These are phyloP conservation scores for Accipiter superciliosus DNA, from an alignment of 2,797 vertebrate species.

Conservation along the genomic window DNA sequence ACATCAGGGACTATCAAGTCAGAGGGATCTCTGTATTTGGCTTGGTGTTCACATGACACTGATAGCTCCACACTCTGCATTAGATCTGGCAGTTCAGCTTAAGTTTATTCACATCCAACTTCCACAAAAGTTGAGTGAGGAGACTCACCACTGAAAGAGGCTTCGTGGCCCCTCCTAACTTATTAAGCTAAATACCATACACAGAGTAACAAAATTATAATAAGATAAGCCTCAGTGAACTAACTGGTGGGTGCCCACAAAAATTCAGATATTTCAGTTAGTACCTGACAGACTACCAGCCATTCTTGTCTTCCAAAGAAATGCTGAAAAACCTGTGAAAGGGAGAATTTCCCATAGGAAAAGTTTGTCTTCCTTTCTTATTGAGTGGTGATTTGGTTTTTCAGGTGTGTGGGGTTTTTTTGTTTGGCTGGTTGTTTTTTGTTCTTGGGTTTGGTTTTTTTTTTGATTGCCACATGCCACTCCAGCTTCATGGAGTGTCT, in stretches of 20 bases:
- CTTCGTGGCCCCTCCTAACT: neutral
- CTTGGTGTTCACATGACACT: neutral
- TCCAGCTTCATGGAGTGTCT: neutral
- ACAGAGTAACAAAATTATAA: neutral
- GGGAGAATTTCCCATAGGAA: neutral
- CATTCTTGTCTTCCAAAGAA: neutral
- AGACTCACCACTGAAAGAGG: neutral
- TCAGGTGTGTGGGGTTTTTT: fast-evolving
- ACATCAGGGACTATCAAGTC: neutral
- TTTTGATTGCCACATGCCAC: neutral
- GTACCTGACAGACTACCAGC: neutral
- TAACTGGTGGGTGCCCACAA: neutral
- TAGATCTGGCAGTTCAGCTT: neutral
- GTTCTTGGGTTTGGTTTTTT: neutral
- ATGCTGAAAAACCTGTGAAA: neutral
- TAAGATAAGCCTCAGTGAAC: neutral
- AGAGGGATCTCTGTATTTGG: neutral
- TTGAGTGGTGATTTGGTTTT: neutral
- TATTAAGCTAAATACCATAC: neutral
- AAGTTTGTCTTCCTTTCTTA: neutral
- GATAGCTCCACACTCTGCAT: neutral
- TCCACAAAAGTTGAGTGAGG: neutral
- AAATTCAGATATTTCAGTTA: neutral
- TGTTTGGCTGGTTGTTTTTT: neutral
- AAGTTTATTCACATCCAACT: neutral